These are phyloP conservation scores for Naso thynnoides DNA, from an alignment of 2,797 vertebrate species.

Conservation along the genomic window DNA sequence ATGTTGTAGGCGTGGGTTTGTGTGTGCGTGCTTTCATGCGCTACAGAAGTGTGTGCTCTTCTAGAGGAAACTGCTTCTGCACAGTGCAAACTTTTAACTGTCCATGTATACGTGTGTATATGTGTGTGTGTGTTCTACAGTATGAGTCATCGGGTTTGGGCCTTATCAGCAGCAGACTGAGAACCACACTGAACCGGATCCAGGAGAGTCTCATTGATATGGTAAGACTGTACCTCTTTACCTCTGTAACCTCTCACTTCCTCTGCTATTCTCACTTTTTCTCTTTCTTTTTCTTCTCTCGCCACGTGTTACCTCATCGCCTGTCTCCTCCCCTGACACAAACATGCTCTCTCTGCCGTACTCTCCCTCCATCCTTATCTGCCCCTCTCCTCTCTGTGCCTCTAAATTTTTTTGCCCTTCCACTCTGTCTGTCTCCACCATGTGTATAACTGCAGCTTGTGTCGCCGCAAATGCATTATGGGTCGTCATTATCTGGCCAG, in stretches of 20 bases:
- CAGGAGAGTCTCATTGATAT: constrained; percentile 97
- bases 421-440: constrained; percentile 12
- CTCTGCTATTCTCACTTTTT: constrained; percentile 21
- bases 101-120: constrained; percentile 44
- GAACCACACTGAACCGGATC: constrained; percentile 96
- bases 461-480: constrained; percentile 71
- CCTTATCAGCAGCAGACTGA: constrained; percentile 96
- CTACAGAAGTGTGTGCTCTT: constrained; percentile 39
- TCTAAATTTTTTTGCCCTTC: constrained; percentile 34
- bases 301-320: constrained; percentile 26
- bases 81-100: constrained; percentile 37
- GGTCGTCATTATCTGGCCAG: constrained; percentile 71
- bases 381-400: constrained; percentile 40
- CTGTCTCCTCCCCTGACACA: constrained; percentile 43
- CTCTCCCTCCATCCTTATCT: neutral
- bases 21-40: constrained; percentile 37
- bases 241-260: constrained; percentile 19
- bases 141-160: constrained; percentile 96
- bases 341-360: constrained; percentile 1
- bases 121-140: constrained; percentile 80
- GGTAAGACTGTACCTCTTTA: constrained; percentile 83
- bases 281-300: constrained; percentile 16
- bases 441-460: constrained; percentile 32
- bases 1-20: constrained; percentile 24
- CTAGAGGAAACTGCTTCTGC: constrained; percentile 18